A percentile compares a stretch with the other conserved stretches of the same genome.
phyloP scores from a whole-genome alignment of 2,797 vertebrate species.

The Psittacula derbiana region DNA sequence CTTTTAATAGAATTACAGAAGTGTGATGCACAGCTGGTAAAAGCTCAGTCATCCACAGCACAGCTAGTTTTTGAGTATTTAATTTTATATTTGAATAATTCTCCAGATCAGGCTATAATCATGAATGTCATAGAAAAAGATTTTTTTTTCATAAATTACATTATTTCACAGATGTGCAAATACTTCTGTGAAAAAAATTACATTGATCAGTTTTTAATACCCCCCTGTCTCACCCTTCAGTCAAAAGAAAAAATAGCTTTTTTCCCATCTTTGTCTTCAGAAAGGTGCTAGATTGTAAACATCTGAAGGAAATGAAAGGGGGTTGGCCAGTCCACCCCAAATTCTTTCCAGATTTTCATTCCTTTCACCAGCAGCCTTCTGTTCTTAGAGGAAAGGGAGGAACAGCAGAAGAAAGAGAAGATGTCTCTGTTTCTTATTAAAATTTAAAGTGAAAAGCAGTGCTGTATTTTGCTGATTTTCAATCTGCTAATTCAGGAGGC shows the following conservation, averaged over 20 bases:
- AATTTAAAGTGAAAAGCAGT: constrained; percentile 69
- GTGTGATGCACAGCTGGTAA: constrained; percentile 75
- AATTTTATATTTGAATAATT: constrained; percentile 84
- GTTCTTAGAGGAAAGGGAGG: constrained; percentile 75
- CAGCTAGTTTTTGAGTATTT: constrained; percentile 77
- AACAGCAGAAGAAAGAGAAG: constrained; percentile 57
- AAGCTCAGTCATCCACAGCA: constrained; percentile 71
- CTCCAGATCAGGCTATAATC: constrained; percentile 79
- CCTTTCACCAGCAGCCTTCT: constrained; percentile 78
- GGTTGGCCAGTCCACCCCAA: constrained; percentile 80
- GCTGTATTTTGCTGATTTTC: constrained; percentile 63
- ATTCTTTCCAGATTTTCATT: constrained; percentile 84
- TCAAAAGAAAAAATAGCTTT: constrained; percentile 78
- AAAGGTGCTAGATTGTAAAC: constrained; percentile 85
- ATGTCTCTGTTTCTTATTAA: constrained; percentile 80
- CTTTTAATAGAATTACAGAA: constrained; percentile 74
- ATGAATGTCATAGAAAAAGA: constrained; percentile 80
- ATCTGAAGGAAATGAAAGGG: constrained; percentile 84
- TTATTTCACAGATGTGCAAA: constrained; percentile 83
- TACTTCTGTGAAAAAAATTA: constrained; percentile 82
- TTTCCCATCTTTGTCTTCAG: constrained; percentile 80
- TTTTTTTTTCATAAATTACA: constrained; percentile 74
- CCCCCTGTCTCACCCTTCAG: constrained; percentile 81
- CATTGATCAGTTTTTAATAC: constrained; percentile 82
- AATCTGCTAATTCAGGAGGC: constrained; percentile 43